phyloP scores from a whole-genome alignment of 2,797 vertebrate species.

The Leptodactylus fallax region DNA sequence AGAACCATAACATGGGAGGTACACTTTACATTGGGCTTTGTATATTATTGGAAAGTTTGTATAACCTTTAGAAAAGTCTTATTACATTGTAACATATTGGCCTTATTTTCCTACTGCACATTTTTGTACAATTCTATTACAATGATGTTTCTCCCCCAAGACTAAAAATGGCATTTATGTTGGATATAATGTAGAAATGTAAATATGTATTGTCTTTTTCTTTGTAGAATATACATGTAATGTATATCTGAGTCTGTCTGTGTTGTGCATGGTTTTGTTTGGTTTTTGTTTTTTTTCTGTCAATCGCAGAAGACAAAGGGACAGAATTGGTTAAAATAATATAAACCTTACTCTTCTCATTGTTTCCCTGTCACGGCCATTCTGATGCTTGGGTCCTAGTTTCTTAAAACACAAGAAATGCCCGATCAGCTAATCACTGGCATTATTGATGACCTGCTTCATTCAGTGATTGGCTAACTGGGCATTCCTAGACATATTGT shows the following conservation, averaged over 20 bases:
- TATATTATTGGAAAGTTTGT: too few relatives aligned
- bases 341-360: background rate
- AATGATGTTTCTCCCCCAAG: background rate
- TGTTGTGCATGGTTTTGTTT: background rate
- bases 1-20: too few relatives aligned
- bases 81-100: background rate
- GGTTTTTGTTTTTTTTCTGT: background rate
- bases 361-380: too few relatives aligned
- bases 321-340: too few relatives aligned
- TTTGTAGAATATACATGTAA: conserved; percentile 17
- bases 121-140: background rate
- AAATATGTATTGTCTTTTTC: conserved; percentile 32
- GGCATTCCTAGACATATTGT: too few relatives aligned
- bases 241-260: background rate
- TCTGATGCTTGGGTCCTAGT: too few relatives aligned
- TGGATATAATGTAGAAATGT: conserved; percentile 44
- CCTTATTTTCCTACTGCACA: background rate
- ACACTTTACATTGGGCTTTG: too few relatives aligned
- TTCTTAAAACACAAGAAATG: too few relatives aligned
- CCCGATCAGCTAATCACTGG: too few relatives aligned
- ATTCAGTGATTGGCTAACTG: too few relatives aligned
- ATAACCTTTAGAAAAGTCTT: too few relatives aligned
- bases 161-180: background rate
- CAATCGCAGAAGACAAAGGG: background rate
- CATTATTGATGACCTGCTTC: too few relatives aligned